These are phyloP conservation scores for Galerucella pusilla DNA, from an alignment of 2,888 invertebrate species.

Conservation along the genomic window DNA sequence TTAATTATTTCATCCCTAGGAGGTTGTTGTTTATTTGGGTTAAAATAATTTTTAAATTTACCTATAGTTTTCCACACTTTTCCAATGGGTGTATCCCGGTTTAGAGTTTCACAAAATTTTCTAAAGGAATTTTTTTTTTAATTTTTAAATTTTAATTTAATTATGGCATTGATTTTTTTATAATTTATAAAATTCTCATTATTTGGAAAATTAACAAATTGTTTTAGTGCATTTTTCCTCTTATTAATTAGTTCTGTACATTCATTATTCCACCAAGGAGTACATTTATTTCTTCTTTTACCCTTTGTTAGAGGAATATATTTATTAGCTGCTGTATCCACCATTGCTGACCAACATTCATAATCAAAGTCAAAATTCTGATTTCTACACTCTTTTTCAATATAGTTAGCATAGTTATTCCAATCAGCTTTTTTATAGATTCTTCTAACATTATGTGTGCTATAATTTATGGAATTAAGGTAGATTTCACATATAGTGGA, in stretches of 20 bases:
- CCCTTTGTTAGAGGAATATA: too few relatives aligned
- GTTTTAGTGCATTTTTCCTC: background rate
- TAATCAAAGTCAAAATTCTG: too few relatives aligned
- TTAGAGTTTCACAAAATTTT: background rate
- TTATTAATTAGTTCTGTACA: background rate
- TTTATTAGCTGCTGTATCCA: too few relatives aligned
- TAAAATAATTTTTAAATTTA: background rate
- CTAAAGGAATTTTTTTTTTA: background rate
- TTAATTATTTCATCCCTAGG: background rate
- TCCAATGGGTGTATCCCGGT: background rate
- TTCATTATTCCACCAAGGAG: background rate
- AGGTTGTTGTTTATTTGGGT: background rate
- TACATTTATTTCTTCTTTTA: too few relatives aligned
- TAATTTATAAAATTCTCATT: background rate
- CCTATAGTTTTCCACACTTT: slow-evolving; percentile 5
- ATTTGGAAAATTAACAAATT: background rate
- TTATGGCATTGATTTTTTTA: background rate
- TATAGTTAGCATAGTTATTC: too few relatives aligned
- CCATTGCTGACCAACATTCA: too few relatives aligned
- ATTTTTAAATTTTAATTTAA: background rate
- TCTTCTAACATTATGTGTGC: too few relatives aligned
- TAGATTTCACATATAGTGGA: slow-evolving; percentile 5
- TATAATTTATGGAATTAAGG: too few relatives aligned
- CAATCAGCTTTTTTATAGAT: too few relatives aligned
- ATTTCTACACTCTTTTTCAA: too few relatives aligned